A percentile compares a stretch with the other conserved stretches of the same genome.
These are phyloP conservation scores for Myoxocephalus aenaeus DNA, from an alignment of 2,797 vertebrate genomes.

Conservation along the genomic window DNA sequence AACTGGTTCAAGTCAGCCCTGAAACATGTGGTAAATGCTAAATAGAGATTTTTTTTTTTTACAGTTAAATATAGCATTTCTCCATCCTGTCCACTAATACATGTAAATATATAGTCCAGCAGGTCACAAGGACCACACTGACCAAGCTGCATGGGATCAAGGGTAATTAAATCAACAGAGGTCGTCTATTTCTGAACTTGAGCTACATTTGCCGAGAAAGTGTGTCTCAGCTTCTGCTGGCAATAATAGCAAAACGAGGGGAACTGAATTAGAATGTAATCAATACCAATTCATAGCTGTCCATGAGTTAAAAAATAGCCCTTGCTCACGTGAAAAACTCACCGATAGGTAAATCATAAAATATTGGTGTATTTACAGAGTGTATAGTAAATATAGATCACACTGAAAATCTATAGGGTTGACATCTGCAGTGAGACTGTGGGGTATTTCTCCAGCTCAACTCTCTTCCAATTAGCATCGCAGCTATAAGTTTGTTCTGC, in stretches of 20 bases:
- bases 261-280: constrained; percentile 82
- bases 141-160: constrained; percentile 55
- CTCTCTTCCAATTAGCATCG: constrained; percentile 79
- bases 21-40: constrained; percentile 14
- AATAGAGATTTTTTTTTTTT: neutral
- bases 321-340: constrained; percentile 69
- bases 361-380: constrained; percentile 79
- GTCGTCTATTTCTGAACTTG: constrained; percentile 61
- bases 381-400: constrained; percentile 80
- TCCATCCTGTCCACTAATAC: constrained; percentile 15
- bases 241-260: constrained; percentile 56
- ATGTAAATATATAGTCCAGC: constrained; percentile 32
- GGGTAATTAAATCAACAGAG: constrained; percentile 75
- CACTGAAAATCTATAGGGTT: constrained; percentile 76
- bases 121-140: constrained; percentile 39
- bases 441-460: constrained; percentile 69
- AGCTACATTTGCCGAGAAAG: constrained; percentile 49
- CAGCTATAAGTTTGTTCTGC: constrained; percentile 68
- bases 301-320: constrained; percentile 71
- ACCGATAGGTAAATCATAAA: constrained; percentile 82
- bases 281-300: constrained; percentile 83
- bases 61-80: neutral
- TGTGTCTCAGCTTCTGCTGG: constrained; percentile 54
- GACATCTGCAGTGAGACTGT: constrained; percentile 65
- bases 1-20: constrained; percentile 24